Percentiles rank a stretch among this genome's conserved stretches.
These are phyloP conservation scores for Acrocephalus arundinaceus DNA, from an alignment of 2,113 vertebrate species.

Conservation along the genomic window DNA sequence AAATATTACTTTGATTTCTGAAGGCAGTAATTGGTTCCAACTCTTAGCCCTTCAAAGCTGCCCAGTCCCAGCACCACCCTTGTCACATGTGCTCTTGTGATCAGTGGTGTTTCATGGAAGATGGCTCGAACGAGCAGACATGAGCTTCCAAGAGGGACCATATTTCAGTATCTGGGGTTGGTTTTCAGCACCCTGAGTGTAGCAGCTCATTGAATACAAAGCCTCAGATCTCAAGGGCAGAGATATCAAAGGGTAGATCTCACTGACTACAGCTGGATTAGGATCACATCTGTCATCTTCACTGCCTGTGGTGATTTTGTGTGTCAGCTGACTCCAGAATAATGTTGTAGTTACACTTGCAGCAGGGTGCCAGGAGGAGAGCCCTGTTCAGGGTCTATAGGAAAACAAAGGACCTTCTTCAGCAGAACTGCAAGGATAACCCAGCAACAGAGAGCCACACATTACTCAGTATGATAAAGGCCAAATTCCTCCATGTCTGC, in stretches of 20 bases:
- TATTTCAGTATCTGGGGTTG: neutral
- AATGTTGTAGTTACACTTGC: neutral
- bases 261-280: neutral
- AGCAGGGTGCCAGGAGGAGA: neutral
- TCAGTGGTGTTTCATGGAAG: neutral
- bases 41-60: neutral
- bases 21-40: neutral
- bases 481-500: neutral
- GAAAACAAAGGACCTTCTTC: neutral
- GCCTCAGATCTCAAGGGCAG: neutral
- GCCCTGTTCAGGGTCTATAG: neutral
- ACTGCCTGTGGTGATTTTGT: neutral
- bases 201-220: neutral
- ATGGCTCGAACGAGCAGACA: neutral
- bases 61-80: neutral
- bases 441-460: neutral
- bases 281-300: neutral
- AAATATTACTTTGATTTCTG: conserved; percentile 11
- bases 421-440: neutral
- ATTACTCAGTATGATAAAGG: neutral
- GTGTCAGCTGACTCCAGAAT: neutral
- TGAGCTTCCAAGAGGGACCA: neutral
- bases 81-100: neutral
- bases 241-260: neutral
- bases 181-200: neutral